These are phyloP conservation scores for Sparus aurata DNA, from an alignment of 2,797 vertebrate genomes.

Conservation along the genomic window DNA sequence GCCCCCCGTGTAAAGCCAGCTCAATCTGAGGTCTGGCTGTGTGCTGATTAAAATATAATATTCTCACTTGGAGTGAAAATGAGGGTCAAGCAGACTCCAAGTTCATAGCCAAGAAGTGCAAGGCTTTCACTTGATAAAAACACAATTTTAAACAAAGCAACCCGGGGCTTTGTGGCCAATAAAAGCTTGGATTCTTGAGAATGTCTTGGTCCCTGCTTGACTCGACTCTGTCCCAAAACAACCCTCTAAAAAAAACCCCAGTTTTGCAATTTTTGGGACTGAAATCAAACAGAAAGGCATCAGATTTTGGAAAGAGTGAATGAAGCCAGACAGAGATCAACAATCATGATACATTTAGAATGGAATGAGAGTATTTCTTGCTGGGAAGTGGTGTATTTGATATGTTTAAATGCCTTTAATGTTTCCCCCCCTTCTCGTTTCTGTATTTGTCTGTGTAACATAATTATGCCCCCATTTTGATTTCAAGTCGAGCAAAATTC, in stretches of 20 bases:
- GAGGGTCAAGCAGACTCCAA: conserved; percentile 38
- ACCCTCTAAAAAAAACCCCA: conserved; percentile 13
- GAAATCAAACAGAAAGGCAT: conserved; percentile 33
- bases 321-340: conserved; percentile 3
- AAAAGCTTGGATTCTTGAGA: conserved; percentile 62
- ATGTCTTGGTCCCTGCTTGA: conserved; percentile 57
- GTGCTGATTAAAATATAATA: conserved; percentile 60
- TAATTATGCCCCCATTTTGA: conserved; percentile 1
- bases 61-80: conserved; percentile 48
- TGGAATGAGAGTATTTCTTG: conserved; percentile 9
- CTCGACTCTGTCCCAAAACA: conserved; percentile 53
- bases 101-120: conserved; percentile 48
- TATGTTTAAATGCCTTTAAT: conserved; percentile 16
- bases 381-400: conserved; percentile 5
- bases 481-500: neutral
- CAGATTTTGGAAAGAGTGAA: conserved; percentile 25
- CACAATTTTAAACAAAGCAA: conserved; percentile 44
- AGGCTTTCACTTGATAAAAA: conserved; percentile 58
- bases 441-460: conserved; percentile 1
- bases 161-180: conserved; percentile 44
- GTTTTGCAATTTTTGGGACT: conserved; percentile 34
- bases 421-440: neutral
- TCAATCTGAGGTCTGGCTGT: conserved; percentile 52
- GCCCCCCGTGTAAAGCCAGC: conserved; percentile 4
- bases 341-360: conserved; percentile 14